These are phyloP conservation scores for Lutraria lutraria DNA, from an alignment of 2,888 invertebrate genomes.

Conservation along the genomic window DNA sequence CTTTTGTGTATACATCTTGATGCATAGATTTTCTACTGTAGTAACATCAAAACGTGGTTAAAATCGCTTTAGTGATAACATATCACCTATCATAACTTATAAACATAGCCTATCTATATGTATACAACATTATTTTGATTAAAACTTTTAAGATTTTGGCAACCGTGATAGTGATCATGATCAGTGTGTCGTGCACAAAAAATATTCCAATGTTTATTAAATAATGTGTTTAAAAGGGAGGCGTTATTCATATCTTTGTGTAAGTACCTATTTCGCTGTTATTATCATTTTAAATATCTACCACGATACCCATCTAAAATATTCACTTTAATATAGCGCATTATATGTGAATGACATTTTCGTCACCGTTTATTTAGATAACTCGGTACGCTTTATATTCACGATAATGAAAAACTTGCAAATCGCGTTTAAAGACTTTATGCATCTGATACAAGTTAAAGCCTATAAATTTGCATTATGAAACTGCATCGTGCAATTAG, in stretches of 20 bases:
- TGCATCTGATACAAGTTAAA: too few species aligned
- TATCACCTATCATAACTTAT: background rate
- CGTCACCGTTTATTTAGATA: constrained; percentile 9
- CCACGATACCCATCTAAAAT: constrained; percentile 32
- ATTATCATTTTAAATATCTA: constrained; percentile 32
- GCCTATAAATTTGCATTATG: too few species aligned
- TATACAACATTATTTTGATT: constrained; percentile 14
- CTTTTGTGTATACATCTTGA: background rate
- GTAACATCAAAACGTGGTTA: background rate
- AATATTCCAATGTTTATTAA: constrained; percentile 38
- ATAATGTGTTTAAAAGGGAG: constrained; percentile 48
- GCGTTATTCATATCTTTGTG: constrained; percentile 34
- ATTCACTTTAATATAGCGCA: constrained; percentile 16
- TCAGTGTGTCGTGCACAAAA: constrained; percentile 13
- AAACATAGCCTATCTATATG: constrained; percentile 15
- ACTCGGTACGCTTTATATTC: background rate
- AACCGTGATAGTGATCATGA: constrained; percentile 21
- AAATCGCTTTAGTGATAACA: background rate
- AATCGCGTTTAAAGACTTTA: background rate
- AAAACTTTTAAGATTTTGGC: constrained; percentile 7
- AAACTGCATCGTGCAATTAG: too few species aligned
- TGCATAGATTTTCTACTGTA: background rate
- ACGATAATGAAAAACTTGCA: constrained; percentile 13
- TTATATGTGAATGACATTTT: constrained; percentile 13
- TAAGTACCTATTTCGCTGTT: constrained; percentile 36